These are phyloP conservation scores for Coregonus sp. DNA, from an alignment of 2,797 vertebrate genomes.

Conservation along the genomic window DNA sequence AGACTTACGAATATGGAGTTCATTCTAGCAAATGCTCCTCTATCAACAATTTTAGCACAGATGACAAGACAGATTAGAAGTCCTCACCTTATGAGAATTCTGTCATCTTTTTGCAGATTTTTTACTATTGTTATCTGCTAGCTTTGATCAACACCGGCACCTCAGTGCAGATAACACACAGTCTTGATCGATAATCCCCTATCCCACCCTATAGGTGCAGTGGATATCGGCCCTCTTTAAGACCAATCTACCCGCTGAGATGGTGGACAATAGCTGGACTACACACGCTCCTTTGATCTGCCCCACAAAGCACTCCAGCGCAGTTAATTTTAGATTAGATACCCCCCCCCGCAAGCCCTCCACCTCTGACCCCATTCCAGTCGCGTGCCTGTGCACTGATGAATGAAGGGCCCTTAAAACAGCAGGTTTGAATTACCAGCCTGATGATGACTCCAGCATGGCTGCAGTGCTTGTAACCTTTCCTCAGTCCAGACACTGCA, in stretches of 20 bases:
- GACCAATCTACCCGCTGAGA: conserved; percentile 40
- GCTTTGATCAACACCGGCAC: conserved; percentile 34
- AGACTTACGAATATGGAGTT: neutral
- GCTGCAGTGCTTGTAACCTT: neutral
- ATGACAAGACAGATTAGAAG: neutral
- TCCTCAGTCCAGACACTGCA: conserved; percentile 7
- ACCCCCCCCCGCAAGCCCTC: neutral
- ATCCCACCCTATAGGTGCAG: conserved; percentile 15
- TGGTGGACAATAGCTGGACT: conserved; percentile 34
- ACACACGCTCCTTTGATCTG: conserved; percentile 63
- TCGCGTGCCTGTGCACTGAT: conserved; percentile 50
- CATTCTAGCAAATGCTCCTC: neutral
- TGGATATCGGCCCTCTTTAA: conserved; percentile 50
- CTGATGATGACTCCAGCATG: conserved; percentile 25
- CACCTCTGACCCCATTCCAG: conserved; percentile 39
- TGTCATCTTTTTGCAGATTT: too few species aligned
- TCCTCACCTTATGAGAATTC: neutral
- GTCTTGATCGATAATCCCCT: conserved; percentile 28
- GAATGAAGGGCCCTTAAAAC: conserved; percentile 39
- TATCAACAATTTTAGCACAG: neutral
- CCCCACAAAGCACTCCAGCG: conserved; percentile 49
- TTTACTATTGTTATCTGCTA: neutral
- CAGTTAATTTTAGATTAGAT: conserved; percentile 65
- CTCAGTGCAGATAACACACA: conserved; percentile 34
- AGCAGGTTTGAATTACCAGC: conserved; percentile 47